phyloP scores from a whole-genome alignment of 1,140 invertebrate species.

The Fopius arisanus region DNA sequence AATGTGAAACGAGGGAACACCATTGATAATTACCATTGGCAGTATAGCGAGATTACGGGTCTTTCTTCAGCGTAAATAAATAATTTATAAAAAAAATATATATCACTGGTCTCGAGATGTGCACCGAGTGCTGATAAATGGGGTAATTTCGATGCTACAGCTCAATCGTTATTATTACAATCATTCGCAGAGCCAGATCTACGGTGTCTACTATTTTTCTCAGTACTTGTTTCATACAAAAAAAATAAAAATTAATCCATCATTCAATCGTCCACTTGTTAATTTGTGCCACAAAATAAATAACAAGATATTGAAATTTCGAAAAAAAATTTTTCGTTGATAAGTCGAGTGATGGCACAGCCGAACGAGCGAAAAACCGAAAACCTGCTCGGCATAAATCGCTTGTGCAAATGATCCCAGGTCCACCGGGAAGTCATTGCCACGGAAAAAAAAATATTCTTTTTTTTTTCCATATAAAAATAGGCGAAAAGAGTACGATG shows the following conservation, averaged over 20 bases:
- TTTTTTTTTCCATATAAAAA: slow-evolving; percentile 19
- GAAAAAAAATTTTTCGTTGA: slow-evolving; percentile 5
- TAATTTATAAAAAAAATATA: slow-evolving; percentile 57
- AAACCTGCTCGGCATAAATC: slow-evolving; percentile 33
- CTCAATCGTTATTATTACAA: neutral
- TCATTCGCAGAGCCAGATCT: neutral
- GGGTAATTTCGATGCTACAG: slow-evolving; percentile 18
- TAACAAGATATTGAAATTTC: slow-evolving; percentile 13
- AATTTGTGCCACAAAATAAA: slow-evolving; percentile 22
- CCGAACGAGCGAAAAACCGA: slow-evolving; percentile 37
- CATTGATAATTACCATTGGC: slow-evolving; percentile 48
- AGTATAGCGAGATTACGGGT: slow-evolving; percentile 53
- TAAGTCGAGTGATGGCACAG: slow-evolving; percentile 35
- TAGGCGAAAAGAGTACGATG: slow-evolving; percentile 19
- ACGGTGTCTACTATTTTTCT: neutral
- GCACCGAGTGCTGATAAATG: slow-evolving; percentile 38
- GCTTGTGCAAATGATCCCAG: slow-evolving; percentile 27
- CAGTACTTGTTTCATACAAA: neutral
- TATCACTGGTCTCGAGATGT: slow-evolving; percentile 61
- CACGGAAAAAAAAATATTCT: slow-evolving; percentile 15
- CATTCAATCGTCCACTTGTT: neutral
- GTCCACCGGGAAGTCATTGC: slow-evolving; percentile 28
- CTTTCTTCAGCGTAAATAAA: slow-evolving; percentile 59
- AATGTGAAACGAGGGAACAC: slow-evolving; percentile 38
- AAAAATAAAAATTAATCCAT: neutral